phyloP scores from a whole-genome alignment of 2,888 invertebrate species.

The Isotomurus palustris region DNA sequence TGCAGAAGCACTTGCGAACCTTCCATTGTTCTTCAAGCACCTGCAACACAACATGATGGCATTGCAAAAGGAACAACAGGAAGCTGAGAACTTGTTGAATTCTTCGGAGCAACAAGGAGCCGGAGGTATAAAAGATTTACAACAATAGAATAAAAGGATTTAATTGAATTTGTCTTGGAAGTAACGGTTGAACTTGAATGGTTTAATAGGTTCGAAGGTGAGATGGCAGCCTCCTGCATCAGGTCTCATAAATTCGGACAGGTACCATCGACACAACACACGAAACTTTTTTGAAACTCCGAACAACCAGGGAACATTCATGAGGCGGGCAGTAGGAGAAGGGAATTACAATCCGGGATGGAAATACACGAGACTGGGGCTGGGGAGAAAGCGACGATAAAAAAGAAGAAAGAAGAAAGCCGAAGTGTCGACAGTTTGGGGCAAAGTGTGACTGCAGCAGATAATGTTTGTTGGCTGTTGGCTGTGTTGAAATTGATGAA shows the following conservation, averaged over 20 bases:
- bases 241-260: not conserved
- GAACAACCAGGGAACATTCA: slow-evolving; percentile 7
- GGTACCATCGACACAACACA: slow-evolving; percentile 1
- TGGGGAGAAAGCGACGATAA: slow-evolving; percentile 17
- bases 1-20: slow-evolving; percentile 36
- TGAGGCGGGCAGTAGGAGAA: slow-evolving; percentile 10
- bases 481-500: too few species aligned
- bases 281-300: slow-evolving; percentile 23
- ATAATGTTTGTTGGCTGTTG: too few species aligned
- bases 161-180: too few species aligned
- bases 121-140: too few species aligned
- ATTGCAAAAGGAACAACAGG: slow-evolving; percentile 29
- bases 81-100: slow-evolving; percentile 8
- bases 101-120: too few species aligned
- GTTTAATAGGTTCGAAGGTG: too few species aligned
- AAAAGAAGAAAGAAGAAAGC: not conserved
- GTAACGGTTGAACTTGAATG: too few species aligned
- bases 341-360: slow-evolving; percentile 30
- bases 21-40: slow-evolving; percentile 35
- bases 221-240: slow-evolving; percentile 25
- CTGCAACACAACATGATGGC: slow-evolving; percentile 36
- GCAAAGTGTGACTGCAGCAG: too few species aligned
- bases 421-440: too few species aligned
- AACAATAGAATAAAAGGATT: too few species aligned
- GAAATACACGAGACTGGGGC: slow-evolving; percentile 26